Evolutionary conservation across 1,140 invertebrate species (phyloP), one percentile per base, ranked within the genome.

Genomic region (Zeugodacus cucurbitae): DNA sequence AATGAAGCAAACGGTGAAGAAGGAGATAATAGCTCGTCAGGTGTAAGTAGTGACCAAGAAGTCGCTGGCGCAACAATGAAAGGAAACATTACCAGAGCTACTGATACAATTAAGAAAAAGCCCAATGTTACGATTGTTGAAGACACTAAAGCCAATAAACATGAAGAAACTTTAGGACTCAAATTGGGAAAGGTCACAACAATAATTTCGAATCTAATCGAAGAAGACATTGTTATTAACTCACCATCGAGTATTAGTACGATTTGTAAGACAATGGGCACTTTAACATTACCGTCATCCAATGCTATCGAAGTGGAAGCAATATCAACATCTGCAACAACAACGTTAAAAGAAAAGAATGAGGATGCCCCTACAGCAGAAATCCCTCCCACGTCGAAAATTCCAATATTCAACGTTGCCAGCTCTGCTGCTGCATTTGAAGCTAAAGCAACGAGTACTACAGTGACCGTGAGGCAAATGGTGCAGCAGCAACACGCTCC

Each of bases 41-140:
- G 97, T 1, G 97, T 98, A 0, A 97, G 97, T 88, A 97, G 97
- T 41, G 97, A 98, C 92, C 97, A 98, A 91, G 97, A 97, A 90
- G 93, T 96, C 48, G 89, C 90, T 20, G 87, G 88, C 2, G 89
- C 74, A 22, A 26, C 70, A 6, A 86, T 48, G 2, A 26, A 58
- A 0, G 67, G 29, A 26, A 34, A 37, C 20, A 26, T 44, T 20
- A 11, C 88, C 89, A 88, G 92, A 92, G 90, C 91, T 58, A 93
- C 93, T 29, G 92, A 92, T 70, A 93, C 92, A 58, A 93, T 93
- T 86, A 93, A 93, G 88, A 93, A 93, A 89, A 93, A 93, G 87
- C 92, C 92, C 1, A 90, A 89, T 11, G 91, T 93, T 7, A 93
- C 92, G 37, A 93, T 93, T 88, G 91, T 92, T 26, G 92, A 93